Conservation (phyloP, 2,888 invertebrate genomes). For the Bellardia pandia region DNA sequence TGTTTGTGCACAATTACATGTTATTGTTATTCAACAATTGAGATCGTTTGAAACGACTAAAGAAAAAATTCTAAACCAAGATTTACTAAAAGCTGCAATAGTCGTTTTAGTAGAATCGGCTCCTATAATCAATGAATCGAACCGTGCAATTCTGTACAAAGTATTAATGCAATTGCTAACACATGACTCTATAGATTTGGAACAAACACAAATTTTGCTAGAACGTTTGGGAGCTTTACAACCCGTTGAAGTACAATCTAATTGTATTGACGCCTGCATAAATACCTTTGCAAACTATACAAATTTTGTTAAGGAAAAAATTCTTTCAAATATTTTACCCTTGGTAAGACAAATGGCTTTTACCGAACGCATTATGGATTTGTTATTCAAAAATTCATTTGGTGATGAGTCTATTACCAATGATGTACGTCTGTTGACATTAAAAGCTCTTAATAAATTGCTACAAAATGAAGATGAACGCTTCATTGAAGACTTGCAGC, state of each 20-base stretch:
- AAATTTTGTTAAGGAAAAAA: constrained; percentile 79
- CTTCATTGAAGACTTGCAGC: constrained; percentile 83
- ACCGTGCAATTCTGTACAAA: constrained; percentile 80
- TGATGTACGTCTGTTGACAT: constrained; percentile 78
- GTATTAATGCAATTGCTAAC: constrained; percentile 78
- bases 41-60: constrained; percentile 60
- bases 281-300: constrained; percentile 78
- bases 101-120: constrained; percentile 78
- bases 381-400: constrained; percentile 79
- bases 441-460: constrained; percentile 80
- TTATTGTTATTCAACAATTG: constrained; percentile 77
- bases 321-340: constrained; percentile 79
- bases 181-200: constrained; percentile 78
- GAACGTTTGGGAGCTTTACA: constrained; percentile 79
- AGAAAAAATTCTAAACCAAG: constrained; percentile 69
- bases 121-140: constrained; percentile 77
- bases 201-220: constrained; percentile 77
- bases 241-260: constrained; percentile 80
- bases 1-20: constrained; percentile 79
- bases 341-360: constrained; percentile 81
- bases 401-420: constrained; percentile 67
- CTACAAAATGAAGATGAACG: constrained; percentile 77
- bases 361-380: constrained; percentile 78
- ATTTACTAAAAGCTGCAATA: constrained; percentile 78
- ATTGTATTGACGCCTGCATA: constrained; percentile 79